Evolutionary conservation across 2,113 vertebrate species (phyloP).

Genomic region (Seriola rivoliana): DNA sequence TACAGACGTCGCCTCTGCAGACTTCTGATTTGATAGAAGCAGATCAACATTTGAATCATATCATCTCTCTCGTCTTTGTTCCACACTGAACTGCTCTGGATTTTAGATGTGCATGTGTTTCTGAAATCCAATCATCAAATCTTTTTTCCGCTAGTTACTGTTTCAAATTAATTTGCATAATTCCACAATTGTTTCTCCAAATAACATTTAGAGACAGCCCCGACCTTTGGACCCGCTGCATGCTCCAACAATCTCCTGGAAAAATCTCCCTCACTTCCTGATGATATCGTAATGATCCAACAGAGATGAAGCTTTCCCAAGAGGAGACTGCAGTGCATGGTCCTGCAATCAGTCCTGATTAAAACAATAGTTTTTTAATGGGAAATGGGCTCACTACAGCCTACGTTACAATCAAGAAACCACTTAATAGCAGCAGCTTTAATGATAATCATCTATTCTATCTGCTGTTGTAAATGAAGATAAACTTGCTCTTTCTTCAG

Average conservation of each 20-base stretch:
- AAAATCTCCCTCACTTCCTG: constrained; percentile 15
- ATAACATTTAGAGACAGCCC: not conserved
- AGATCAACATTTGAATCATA: constrained; percentile 11
- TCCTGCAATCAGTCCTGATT: constrained; percentile 75
- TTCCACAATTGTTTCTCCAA: not conserved
- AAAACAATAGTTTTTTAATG: constrained; percentile 59
- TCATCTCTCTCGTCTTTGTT: not conserved
- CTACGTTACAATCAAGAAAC: constrained; percentile 69
- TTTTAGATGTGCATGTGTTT: not conserved
- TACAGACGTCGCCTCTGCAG: not conserved
- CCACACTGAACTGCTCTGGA: not conserved
- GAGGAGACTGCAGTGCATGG: constrained; percentile 12
- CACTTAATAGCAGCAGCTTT: constrained; percentile 57
- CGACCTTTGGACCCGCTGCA: not conserved
- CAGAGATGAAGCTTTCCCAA: constrained; percentile 24
- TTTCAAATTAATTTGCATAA: constrained; percentile 27
- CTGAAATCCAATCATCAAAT: not conserved
- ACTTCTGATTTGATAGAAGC: not conserved
- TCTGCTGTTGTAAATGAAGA: constrained; percentile 41
- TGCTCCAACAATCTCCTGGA: not conserved
- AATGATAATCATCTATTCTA: constrained; percentile 65
- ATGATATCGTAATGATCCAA: not conserved
- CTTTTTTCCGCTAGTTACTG: not conserved
- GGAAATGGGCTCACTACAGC: constrained; percentile 57
- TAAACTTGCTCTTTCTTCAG: constrained; percentile 22